These are phyloP conservation scores for Hyla sarda DNA, from an alignment of 2,113 vertebrate species.

Conservation along the genomic window DNA sequence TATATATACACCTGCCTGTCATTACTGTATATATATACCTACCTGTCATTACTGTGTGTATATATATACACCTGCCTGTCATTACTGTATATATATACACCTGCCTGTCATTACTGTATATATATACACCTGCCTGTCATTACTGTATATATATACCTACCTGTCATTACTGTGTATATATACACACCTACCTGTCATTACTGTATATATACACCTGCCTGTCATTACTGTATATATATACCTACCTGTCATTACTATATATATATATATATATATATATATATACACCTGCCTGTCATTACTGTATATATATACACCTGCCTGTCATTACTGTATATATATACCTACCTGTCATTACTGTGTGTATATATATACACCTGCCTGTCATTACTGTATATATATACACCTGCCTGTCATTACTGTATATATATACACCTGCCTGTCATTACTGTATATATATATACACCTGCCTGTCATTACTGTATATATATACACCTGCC, in stretches of 20 bases:
- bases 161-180: too few species aligned
- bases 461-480: too few species aligned
- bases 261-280: background rate
- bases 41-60: too few species aligned
- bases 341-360: too few species aligned
- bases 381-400: too few species aligned
- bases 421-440: too few species aligned
- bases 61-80: background rate
- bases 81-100: background rate
- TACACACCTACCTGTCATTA: background rate
- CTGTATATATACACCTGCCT: background rate
- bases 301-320: background rate
- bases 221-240: background rate
- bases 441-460: background rate
- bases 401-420: background rate
- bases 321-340: conserved; percentile 13
- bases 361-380: background rate
- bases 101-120: background rate
- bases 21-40: too few species aligned
- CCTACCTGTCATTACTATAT: conserved; percentile 4
- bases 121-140: too few species aligned
- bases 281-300: too few species aligned
- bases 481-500: background rate
- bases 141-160: background rate
- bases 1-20: background rate